A percentile compares a stretch with the other conserved stretches of the same genome.
phyloP scores from a whole-genome alignment of 1,140 invertebrate genomes.

The Neodiprion virginianus region DNA sequence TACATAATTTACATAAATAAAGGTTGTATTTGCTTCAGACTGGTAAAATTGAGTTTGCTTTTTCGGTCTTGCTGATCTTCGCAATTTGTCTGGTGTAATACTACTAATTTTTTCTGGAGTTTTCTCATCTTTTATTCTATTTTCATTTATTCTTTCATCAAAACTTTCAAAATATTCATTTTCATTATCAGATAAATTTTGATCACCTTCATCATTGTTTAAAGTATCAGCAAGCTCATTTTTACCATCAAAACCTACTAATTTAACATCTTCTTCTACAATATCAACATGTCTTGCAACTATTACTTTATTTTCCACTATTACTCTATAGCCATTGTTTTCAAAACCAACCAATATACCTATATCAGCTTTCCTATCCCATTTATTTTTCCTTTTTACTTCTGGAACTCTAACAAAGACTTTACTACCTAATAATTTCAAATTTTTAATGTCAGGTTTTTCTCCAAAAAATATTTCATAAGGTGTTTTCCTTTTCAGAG shows the following conservation, averaged over 20 bases:
- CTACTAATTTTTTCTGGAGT: neutral
- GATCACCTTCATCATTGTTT: neutral
- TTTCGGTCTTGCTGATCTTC: slow-evolving; percentile 28
- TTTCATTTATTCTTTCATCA: no score
- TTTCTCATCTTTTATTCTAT: slow-evolving; percentile 10
- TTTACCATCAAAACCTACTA: slow-evolving; percentile 8
- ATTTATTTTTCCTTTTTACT: slow-evolving; percentile 32
- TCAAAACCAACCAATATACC: slow-evolving; percentile 11
- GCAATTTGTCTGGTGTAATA: slow-evolving; percentile 22
- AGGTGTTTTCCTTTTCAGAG: slow-evolving; percentile 10
- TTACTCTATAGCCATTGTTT: slow-evolving; percentile 15
- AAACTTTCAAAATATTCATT: no score
- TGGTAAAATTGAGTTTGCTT: slow-evolving; percentile 35
- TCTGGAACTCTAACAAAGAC: slow-evolving; percentile 20
- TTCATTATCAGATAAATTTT: no score
- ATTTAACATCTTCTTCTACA: slow-evolving; percentile 21
- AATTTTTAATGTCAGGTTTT: slow-evolving; percentile 35
- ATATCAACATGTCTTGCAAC: slow-evolving; percentile 26
- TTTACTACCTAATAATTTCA: slow-evolving; percentile 39
- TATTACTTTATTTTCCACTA: slow-evolving; percentile 24
- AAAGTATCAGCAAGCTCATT: neutral
- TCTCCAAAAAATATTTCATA: slow-evolving; percentile 6
- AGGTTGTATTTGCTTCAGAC: slow-evolving; percentile 32
- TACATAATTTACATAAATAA: slow-evolving; percentile 45
- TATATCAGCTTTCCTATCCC: slow-evolving; percentile 41